These are phyloP conservation scores for Dasypolia templi DNA, from an alignment of 2,888 invertebrate species.

Conservation along the genomic window DNA sequence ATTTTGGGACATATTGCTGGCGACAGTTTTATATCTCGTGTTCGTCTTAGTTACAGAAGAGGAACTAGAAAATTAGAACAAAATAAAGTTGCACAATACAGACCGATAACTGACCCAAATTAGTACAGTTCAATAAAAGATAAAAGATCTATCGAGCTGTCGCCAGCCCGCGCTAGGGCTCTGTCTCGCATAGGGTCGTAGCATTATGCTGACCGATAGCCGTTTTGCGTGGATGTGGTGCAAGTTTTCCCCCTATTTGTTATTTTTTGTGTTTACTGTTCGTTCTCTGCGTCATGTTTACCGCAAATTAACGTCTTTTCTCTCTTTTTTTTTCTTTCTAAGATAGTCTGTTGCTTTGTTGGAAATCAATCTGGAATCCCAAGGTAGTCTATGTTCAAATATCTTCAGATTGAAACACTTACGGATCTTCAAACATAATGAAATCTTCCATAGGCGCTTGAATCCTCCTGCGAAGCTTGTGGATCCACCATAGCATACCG, in stretches of 20 bases:
- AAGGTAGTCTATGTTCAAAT: background rate
- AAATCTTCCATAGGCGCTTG: constrained; percentile 91
- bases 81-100: constrained; percentile 1
- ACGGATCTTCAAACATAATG: constrained; percentile 92
- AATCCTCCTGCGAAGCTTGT: constrained; percentile 92
- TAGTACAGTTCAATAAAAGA: background rate
- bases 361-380: background rate
- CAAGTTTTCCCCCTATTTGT: too few species aligned
- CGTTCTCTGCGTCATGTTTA: too few species aligned
- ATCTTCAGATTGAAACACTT: constrained; percentile 69
- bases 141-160: too few species aligned
- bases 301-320: too few species aligned
- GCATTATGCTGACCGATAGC: too few species aligned
- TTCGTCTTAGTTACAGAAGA: background rate
- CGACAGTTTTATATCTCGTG: background rate
- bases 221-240: too few species aligned
- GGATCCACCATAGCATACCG: constrained; percentile 93
- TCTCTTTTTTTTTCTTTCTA: too few species aligned
- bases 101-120: background rate
- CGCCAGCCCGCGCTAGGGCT: too few species aligned
- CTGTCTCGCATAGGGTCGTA: too few species aligned
- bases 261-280: too few species aligned
- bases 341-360: background rate
- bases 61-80: background rate
- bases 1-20: background rate